Base-by-base conservation (phyloP, 2,113 vertebrate genomes). In the Spheniscus mendiculus region DNA sequence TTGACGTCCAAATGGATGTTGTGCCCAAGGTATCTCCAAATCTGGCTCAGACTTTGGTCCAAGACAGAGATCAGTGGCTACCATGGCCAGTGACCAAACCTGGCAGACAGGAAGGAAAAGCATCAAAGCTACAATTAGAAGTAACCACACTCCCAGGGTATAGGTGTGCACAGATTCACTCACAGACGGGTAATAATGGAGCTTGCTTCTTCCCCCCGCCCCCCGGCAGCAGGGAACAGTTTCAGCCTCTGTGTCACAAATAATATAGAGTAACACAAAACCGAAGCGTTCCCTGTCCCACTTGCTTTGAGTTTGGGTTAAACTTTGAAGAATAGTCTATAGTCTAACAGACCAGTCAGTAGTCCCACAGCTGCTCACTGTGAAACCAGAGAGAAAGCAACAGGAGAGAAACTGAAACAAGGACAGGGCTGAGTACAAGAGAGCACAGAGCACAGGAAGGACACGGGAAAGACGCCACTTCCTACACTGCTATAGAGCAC, bases 51-150 rank as follows among this genome's bases (percentile, higher is more conserved):
- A 98, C 87, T 99, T 99, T 2, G 99, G 99, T 95, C 98, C 99
- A 40, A 99, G 99, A 97, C 99, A 99, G 86, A 98, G 98, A 91
- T 98, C 98, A 79, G 99, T 99, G 49, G 99, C 99, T 66, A 99
- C 99, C 12, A 99, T 99, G 11, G 99, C 99, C 96, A 99, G 97
- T 5, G 99, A 99, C 99, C 99, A 99, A 38, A 99, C 99, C 99
- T 99, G 83, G 89, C 55, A 93, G 74, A 88, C 96, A 98, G 70
- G 90, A 96, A 87, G 45, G 61, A 80, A 93, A 84, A 77, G 55
- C 53, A 83, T 36, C 62, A 83, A 84, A 92, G 52, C 59, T 72
- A 72, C 85, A 95, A 91, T 97, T 96, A 96, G 66, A n/a, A 93
- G 87, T 50, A 83, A 79, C 61, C 83, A 77, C 34, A 59, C 12